Percentiles rank a stretch among this genome's conserved stretches.
These are phyloP conservation scores for Stenchaetothrips biformis DNA, from an alignment of 2,888 invertebrate species.

Conservation along the genomic window DNA sequence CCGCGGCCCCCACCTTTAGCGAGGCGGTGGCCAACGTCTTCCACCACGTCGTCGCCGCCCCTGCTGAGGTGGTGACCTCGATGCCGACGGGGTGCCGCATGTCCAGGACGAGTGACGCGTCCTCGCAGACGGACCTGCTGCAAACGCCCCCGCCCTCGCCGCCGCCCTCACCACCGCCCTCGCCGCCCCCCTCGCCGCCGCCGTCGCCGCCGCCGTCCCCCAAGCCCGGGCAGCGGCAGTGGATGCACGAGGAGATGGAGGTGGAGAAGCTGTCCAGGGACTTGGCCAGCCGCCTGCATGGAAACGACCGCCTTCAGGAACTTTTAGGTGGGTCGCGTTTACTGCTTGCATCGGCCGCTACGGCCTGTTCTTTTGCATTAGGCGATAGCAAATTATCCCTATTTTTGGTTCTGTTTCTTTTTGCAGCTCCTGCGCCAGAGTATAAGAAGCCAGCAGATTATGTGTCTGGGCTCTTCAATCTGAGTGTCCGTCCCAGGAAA, in stretches of 20 bases:
- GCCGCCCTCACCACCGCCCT: slow-evolving; percentile 32
- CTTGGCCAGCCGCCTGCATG: slow-evolving; percentile 57
- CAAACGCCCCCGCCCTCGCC: slow-evolving; percentile 33
- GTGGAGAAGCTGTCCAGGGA: slow-evolving; percentile 67
- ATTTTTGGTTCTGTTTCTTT: slow-evolving; percentile 34
- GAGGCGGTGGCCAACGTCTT: neutral
- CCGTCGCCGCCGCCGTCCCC: slow-evolving; percentile 40
- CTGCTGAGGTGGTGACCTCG: neutral
- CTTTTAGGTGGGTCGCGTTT: slow-evolving; percentile 51
- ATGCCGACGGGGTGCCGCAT: neutral
- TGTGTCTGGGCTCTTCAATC: slow-evolving; percentile 60
- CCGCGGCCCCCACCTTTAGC: neutral
- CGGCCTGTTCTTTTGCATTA: slow-evolving; percentile 40
- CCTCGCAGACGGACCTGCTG: slow-evolving; percentile 53
- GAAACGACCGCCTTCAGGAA: slow-evolving; percentile 61
- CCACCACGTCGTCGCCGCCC: slow-evolving; percentile 57
- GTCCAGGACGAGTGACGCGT: slow-evolving; percentile 50
- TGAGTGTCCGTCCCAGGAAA: slow-evolving; percentile 51
- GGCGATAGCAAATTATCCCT: slow-evolving; percentile 33
- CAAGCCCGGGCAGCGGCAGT: slow-evolving; percentile 46
- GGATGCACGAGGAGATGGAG: slow-evolving; percentile 69
- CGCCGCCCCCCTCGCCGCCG: slow-evolving; percentile 35
- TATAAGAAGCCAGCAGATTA: slow-evolving; percentile 66
- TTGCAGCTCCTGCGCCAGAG: slow-evolving; percentile 58
- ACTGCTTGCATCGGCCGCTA: neutral